Conservation (phyloP, 2,797 vertebrate species). For the Antrozous pallidus region DNA sequence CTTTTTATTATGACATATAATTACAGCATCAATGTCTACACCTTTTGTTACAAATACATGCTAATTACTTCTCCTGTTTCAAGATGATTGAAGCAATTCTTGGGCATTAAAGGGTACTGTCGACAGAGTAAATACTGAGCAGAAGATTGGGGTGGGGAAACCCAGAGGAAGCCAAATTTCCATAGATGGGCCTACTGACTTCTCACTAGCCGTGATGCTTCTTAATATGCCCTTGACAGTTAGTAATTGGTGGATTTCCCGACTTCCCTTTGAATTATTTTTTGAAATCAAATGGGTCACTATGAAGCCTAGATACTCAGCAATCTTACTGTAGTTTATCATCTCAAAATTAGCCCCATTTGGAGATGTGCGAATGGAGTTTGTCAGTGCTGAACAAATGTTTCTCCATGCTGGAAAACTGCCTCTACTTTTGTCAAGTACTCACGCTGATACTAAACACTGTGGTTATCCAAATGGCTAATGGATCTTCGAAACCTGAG, state of each 20-base stretch:
- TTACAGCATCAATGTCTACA: slow-evolving; percentile 26
- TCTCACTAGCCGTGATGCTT: background rate
- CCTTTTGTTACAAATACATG: slow-evolving; percentile 49
- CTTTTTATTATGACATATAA: slow-evolving; percentile 55
- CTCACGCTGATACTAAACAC: background rate
- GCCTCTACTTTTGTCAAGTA: background rate
- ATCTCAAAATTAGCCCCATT: slow-evolving; percentile 38
- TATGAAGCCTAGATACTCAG: slow-evolving; percentile 20
- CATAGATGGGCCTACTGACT: background rate
- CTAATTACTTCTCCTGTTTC: slow-evolving; percentile 47
- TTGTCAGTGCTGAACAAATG: slow-evolving; percentile 32
- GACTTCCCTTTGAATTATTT: slow-evolving; percentile 61
- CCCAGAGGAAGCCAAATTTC: background rate
- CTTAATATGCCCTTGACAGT: slow-evolving; percentile 34
- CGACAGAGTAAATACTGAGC: slow-evolving; percentile 25
- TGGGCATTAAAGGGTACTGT: slow-evolving; percentile 41
- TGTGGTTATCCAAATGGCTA: background rate
- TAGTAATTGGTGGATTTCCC: background rate
- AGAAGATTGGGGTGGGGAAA: background rate
- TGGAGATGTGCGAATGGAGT: slow-evolving; percentile 34
- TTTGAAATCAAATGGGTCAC: slow-evolving; percentile 45
- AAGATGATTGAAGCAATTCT: slow-evolving; percentile 44
- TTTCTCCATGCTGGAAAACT: slow-evolving; percentile 48
- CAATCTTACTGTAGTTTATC: slow-evolving; percentile 28
- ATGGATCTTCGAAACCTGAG: background rate